Evolutionary conservation across 2,113 vertebrate genomes (phyloP).

Genomic region (Monopterus albus): DNA sequence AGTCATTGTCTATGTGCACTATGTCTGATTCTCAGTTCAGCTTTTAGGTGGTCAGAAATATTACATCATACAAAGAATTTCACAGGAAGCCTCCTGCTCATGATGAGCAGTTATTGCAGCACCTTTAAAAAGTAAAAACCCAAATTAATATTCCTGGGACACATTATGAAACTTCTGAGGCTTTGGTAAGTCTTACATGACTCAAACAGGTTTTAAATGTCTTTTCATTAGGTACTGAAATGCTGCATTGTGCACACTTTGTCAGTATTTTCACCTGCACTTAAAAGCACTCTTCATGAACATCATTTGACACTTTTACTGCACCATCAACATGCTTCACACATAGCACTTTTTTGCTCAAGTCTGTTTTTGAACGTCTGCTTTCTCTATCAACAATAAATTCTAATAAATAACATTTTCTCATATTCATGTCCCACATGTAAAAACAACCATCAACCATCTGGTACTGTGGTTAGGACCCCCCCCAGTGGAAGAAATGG

Average conservation of each 20-base stretch:
- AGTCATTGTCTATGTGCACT: conserved; percentile 13
- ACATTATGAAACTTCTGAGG: no score
- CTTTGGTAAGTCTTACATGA: no score
- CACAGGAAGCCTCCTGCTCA: conserved; percentile 18
- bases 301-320: no score
- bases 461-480: neutral
- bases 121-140: conserved; percentile 25
- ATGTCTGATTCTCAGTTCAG: neutral
- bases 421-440: neutral
- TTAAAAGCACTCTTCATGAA: no score
- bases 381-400: no score
- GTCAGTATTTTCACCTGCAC: no score
- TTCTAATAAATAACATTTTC: neutral
- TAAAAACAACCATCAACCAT: neutral
- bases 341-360: no score
- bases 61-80: conserved; percentile 48
- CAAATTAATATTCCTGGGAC: conserved; percentile 38
- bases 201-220: conserved; percentile 15
- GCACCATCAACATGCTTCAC: no score
- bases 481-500: conserved; percentile 62
- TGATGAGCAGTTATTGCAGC: conserved; percentile 30
- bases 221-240: neutral
- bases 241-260: no score
- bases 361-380: no score
- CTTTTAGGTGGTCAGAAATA: conserved; percentile 41